Evolutionary conservation across 2,797 vertebrate species (phyloP).

Genomic region (Choloepus didactylus): DNA sequence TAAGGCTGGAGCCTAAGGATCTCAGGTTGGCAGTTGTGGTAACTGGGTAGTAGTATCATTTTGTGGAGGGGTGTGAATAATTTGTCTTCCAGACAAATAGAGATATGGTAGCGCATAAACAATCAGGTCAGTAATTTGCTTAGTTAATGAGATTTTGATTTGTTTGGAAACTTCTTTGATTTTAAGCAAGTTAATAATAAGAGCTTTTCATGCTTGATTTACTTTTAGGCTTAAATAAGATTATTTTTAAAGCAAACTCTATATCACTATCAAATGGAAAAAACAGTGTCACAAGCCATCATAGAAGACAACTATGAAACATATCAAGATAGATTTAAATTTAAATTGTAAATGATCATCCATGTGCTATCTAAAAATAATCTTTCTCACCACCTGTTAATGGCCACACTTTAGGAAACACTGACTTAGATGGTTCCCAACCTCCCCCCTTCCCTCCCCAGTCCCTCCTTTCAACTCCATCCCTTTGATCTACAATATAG

Average conservation of each 20-base stretch:
- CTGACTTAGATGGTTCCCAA: conserved; percentile 55
- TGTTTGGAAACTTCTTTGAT: conserved; percentile 45
- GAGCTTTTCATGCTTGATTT: background rate
- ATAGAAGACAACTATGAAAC: conserved; percentile 8
- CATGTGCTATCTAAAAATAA: conserved; percentile 56
- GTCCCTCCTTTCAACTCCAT: conserved; percentile 9
- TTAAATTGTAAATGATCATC: conserved; percentile 23
- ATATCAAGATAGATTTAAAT: background rate
- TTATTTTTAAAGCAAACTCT: conserved; percentile 61
- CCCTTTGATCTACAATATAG: conserved; percentile 72
- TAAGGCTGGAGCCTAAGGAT: background rate
- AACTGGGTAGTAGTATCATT: background rate
- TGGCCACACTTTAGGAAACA: conserved; percentile 47
- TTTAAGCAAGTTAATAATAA: conserved; percentile 47
- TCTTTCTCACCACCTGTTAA: conserved; percentile 38
- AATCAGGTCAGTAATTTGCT: background rate
- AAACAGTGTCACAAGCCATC: background rate
- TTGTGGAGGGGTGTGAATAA: background rate
- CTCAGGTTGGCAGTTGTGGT: background rate
- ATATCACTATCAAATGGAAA: conserved; percentile 12
- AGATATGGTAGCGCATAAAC: conserved; percentile 28
- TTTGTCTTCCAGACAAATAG: background rate
- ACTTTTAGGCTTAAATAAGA: conserved; percentile 56
- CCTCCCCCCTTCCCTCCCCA: background rate
- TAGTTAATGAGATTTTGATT: conserved; percentile 28